Base-by-base conservation (phyloP, 2,888 invertebrate genomes). In the Aporophyla nigra region DNA sequence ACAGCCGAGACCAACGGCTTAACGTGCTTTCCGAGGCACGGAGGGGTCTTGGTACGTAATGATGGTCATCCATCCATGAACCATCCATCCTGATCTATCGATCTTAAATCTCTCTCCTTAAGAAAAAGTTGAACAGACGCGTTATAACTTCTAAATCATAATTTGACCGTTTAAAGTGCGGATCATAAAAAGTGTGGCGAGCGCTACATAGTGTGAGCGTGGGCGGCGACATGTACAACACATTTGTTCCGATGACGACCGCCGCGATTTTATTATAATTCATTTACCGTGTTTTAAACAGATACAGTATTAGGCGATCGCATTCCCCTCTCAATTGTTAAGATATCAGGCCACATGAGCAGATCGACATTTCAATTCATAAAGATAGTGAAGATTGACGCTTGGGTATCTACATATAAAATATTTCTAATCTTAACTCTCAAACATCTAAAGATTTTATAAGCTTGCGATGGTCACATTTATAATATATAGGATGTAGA, bases 241-340 rank as follows among this genome's bases (percentile, higher is more conserved):
- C 94, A 96, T 96, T 96, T 96, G 96, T 96, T 93, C 90, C 87
- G 90, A 92, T 93, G 93, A 93, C 92, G 92, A 91, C 92, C 92
- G 91, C 91, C 91, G 90, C 93, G 91, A 92, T 93, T 95, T 95
- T 96, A 95, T 95, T 96, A 95, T 96, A 96, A 96, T 95, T 95
- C 95, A 95, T 94, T 96, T 95, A 94, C 93, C 93, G 90, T 94
- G 95, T 94, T 93, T 91, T 90, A 88, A 92, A 90, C 89, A 90
- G 88, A 90, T 87, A 88, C 80, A 87, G 86, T 86, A 90, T 91
- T 90, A 79, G 83, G 66, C 63, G 69, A 80, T 85, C 75, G 71
- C 71, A 83, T 77, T 83, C 78, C 70, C 63, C 66, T 46, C 78
- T 78, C 80, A 82, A 87, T 78, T 84, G 82, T 84, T 66, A 46